Evolutionary conservation across 2,888 invertebrate species (phyloP).

Genomic region (Salpingus planirostris): DNA sequence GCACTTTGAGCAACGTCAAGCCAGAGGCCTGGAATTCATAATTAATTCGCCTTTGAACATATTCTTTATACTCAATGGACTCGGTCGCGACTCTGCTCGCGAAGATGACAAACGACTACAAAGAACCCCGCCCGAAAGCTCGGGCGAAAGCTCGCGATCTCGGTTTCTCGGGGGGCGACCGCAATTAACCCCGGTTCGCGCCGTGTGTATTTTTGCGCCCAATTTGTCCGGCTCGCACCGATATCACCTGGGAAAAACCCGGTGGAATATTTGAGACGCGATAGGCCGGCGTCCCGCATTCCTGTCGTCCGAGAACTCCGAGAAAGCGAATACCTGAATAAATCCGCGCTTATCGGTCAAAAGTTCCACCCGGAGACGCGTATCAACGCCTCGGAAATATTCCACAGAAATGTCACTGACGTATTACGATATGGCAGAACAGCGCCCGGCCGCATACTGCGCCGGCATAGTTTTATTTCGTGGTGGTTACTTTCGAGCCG

Average conservation of each 20-base stretch:
- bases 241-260: too few species aligned
- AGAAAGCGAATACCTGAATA: conserved; percentile 27
- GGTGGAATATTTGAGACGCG: too few species aligned
- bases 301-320: too few species aligned
- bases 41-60: conserved; percentile 36
- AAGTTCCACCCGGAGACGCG: conserved; percentile 26
- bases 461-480: conserved; percentile 42
- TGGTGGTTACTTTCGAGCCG: conserved; percentile 34
- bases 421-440: conserved; percentile 37
- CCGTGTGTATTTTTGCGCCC: too few species aligned
- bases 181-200: too few species aligned
- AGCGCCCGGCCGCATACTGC: conserved; percentile 37
- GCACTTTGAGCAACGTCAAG: conserved; percentile 34
- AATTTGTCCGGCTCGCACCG: too few species aligned
- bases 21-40: conserved; percentile 37
- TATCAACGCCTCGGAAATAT: conserved; percentile 28
- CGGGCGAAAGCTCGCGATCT: too few species aligned
- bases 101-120: too few species aligned
- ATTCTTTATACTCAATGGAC: conserved; percentile 23
- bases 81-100: conserved; percentile 1
- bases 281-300: too few species aligned
- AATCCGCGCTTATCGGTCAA: conserved; percentile 28
- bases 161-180: too few species aligned
- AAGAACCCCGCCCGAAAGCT: too few species aligned
- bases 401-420: conserved; percentile 39